Base-by-base conservation (phyloP, 2,113 vertebrate species). In the Sterna hirundo region DNA sequence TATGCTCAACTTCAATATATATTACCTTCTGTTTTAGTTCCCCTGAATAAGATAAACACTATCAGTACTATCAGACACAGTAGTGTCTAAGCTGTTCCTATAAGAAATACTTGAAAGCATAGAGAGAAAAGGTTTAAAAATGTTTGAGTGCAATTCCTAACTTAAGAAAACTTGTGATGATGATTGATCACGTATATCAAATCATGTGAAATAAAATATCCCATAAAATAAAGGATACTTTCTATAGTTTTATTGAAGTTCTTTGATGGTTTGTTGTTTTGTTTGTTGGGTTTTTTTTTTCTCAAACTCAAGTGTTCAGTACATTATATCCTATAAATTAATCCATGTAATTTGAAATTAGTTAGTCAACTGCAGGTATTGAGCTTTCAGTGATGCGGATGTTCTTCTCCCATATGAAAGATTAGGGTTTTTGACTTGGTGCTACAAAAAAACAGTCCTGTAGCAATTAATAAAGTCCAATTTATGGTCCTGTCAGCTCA, bases 391-490 rank as follows among this genome's bases (percentile, higher is more conserved):
- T 60, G 13, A 60, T 70, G 47, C 1, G 1, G 55, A 54, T 93
- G 34, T 52, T 88, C n/a, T 85, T 95, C 54, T 80, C 22, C 46
- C 21, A 8, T 78, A 15, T 88, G 55, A 83, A 94, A 90, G 51
- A 70, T 34, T 19, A 46, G 36, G 36, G 34, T 0, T 6, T 61
- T 72, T 95, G 91, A 78, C 86, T 80, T 81, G 11, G 5, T 94
- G 32, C 44, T 91, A 36, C 38, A 75, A 61, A 86, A 90, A 78
- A 49, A 30, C 38, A 64, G 60, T 75, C 83, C 78, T 83, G 60
- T 87, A 62, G 66, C 55, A 72, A 94, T 93, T 95, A 86, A 96
- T 96, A 95, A 96, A 96, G 81, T 36, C 11, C 61, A 54, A 49
- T 91, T 95, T 93, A 88, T 86, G 36, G 78, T 83, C 82, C 85